These are phyloP conservation scores for Podarcis raffonei DNA, from an alignment of 2,113 vertebrate genomes.

Conservation along the genomic window DNA sequence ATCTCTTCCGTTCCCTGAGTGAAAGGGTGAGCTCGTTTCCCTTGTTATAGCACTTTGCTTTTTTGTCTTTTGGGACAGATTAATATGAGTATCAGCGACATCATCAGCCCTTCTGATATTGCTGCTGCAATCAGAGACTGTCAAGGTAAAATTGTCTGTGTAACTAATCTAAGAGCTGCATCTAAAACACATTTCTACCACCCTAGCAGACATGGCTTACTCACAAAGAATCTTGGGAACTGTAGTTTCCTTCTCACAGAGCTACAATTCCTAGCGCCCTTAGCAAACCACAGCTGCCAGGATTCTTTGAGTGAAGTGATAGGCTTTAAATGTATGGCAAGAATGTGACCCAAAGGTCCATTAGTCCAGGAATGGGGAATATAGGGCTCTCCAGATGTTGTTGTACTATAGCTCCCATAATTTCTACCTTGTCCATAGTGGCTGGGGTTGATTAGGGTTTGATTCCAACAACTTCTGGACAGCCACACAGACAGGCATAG, in stretches of 20 bases:
- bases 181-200: neutral
- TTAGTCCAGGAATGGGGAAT: neutral
- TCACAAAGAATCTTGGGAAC: no score
- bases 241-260: no score
- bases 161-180: neutral
- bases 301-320: no score
- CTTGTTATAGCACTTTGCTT: neutral
- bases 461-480: no score
- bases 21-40: neutral
- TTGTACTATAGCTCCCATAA: neutral
- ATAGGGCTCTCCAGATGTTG: neutral
- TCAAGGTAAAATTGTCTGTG: conserved; percentile 83
- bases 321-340: no score
- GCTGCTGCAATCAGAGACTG: conserved; percentile 93
- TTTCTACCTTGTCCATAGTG: neutral
- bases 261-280: no score
- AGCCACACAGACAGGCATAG: no score
- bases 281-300: no score
- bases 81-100: conserved; percentile 92
- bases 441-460: neutral
- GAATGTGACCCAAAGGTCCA: no score
- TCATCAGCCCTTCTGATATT: conserved; percentile 91
- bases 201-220: no score
- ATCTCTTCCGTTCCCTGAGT: neutral
- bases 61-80: conserved; percentile 69